Evolutionary conservation across 2,797 vertebrate genomes (phyloP), one percentile per base, ranked within the genome.

Genomic region (Acrossocheilus wenchowensis): DNA sequence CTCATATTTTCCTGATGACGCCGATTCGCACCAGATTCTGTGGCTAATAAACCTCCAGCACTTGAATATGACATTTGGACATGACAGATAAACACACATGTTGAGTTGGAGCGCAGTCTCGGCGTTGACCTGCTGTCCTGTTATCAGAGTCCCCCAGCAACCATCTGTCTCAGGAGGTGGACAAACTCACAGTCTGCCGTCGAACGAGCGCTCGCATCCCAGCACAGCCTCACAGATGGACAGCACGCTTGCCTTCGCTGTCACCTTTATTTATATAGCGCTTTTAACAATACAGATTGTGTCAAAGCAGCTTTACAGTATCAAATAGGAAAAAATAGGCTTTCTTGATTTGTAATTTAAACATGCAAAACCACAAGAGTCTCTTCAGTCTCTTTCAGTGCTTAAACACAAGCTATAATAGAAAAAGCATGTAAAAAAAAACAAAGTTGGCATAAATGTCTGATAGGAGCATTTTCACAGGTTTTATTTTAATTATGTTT

Each of bases 51-150:
- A 77, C 77, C 84, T 39, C 48, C 81, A 64, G 83, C 82, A 30
- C 62, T 81, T 84, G 71, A 87, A 86, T 78, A 77, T 86, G 83
- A 87, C 86, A 87, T 85, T 89, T 89, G 86, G 74, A 81, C 74
- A 81, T 60, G 84, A 86, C 81, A 86, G 86, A 89, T 89, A 89
- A 89, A 89, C 88, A 89, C 88, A 89, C 88, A 87, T 89, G 88
- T 85, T 82, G 75, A 81, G 73, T 88, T 88, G 81, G 84, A 87
- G 71, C 57, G 41, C 83, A 86, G 60, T 66, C 83, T 78, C 57
- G n/a, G 45, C 48, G 36, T 15, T 57, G 64, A 54, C 64, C 68
- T 30, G 23, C 68, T 72, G 66, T 82, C 54, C 72, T 74, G 45
- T 74, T 48, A 50, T 74, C 43, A 74, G 72, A 74, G 45, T 74